Evolutionary conservation across 53 echinoderm and acorn worm genomes (phyloP).

Genomic region (Holothuria leucospilota): DNA sequence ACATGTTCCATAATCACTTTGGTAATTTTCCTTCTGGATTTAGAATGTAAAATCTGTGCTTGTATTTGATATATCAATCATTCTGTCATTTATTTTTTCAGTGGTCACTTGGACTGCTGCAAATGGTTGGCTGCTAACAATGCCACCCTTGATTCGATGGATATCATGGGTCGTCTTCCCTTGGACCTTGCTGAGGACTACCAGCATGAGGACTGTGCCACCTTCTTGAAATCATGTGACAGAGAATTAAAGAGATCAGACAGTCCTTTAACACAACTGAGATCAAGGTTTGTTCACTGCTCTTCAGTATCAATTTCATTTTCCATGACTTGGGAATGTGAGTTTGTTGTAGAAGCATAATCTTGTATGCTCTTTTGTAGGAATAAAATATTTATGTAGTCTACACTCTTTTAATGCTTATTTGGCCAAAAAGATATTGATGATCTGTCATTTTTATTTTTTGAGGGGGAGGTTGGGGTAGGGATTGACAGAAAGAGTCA

Average conservation of each 20-base stretch:
- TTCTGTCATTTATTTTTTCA: slow-evolving; percentile 13
- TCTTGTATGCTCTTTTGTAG: background rate
- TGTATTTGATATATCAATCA: no score
- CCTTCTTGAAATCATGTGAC: slow-evolving; percentile 76
- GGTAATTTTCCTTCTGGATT: no score
- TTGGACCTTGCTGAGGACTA: slow-evolving; percentile 84
- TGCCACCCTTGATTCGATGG: slow-evolving; percentile 72
- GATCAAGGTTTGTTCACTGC: slow-evolving; percentile 52
- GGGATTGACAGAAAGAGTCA: no score
- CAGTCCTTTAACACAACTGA: slow-evolving; percentile 78
- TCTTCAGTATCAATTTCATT: background rate
- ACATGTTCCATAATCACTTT: no score
- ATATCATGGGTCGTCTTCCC: slow-evolving; percentile 87
- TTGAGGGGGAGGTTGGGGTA: no score
- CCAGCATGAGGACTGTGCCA: slow-evolving; percentile 77
- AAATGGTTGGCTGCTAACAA: slow-evolving; percentile 93
- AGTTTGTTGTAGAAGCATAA: background rate
- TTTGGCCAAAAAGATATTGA: no score
- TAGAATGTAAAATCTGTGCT: no score
- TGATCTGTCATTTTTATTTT: no score
- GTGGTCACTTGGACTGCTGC: slow-evolving; percentile 90
- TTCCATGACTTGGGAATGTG: background rate
- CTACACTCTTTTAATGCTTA: no score
- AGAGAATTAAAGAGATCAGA: slow-evolving; percentile 69
- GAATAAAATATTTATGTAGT: no score